Conservation (phyloP, 2,113 vertebrate genomes). For the Campylorhamphus procurvoides region DNA sequence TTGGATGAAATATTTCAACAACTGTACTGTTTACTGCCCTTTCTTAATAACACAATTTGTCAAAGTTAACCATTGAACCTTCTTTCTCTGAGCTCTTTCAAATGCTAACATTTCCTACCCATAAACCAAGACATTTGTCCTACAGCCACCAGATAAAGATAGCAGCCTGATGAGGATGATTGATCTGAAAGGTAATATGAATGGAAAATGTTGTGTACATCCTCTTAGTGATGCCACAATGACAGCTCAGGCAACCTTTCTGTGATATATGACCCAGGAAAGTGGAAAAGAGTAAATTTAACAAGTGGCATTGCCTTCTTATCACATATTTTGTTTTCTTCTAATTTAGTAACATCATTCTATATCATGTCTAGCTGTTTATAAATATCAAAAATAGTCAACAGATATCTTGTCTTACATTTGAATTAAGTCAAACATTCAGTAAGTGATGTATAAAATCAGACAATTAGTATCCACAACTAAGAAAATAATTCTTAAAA, state of each 20-base stretch:
- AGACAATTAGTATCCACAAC: background rate
- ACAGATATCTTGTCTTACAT: constrained; percentile 1
- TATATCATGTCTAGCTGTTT: background rate
- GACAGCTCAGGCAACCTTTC: constrained; percentile 58
- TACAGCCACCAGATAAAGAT: constrained; percentile 41
- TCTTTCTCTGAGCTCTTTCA: constrained; percentile 25
- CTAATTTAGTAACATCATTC: constrained; percentile 26
- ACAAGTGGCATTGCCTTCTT: constrained; percentile 53
- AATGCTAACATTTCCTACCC: constrained; percentile 43
- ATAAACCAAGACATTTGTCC: constrained; percentile 62
- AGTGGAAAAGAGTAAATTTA: constrained; percentile 53
- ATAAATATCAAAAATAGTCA: constrained; percentile 10
- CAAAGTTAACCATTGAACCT: constrained; percentile 14
- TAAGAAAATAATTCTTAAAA: background rate
- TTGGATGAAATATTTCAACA: constrained; percentile 27
- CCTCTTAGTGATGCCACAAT: constrained; percentile 46
- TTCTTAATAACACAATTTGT: constrained; percentile 22
- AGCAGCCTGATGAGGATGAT: constrained; percentile 54
- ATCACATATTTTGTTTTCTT: constrained; percentile 35
- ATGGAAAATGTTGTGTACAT: constrained; percentile 60
- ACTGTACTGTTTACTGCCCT: background rate
- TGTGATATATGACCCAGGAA: constrained; percentile 33
- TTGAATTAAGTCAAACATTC: background rate
- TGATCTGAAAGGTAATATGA: constrained; percentile 66
- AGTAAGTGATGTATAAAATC: background rate